A percentile compares a stretch with the other conserved stretches of the same genome.
Conservation (phyloP, 2,113 vertebrate genomes). For the Nestor notabilis region DNA sequence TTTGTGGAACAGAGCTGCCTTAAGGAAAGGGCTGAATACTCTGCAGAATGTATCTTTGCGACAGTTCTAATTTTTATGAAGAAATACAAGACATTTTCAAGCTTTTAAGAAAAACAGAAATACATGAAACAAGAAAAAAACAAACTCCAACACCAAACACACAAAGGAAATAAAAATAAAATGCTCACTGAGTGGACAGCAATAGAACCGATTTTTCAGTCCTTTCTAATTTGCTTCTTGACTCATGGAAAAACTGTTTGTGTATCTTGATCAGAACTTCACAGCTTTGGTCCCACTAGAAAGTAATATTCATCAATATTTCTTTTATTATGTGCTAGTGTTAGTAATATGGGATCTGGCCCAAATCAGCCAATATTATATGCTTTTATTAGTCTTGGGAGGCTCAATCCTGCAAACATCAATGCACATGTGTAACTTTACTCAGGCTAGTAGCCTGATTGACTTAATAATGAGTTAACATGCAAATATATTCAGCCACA, state of each 20-base stretch:
- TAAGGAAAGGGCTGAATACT: not conserved
- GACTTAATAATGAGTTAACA: not conserved
- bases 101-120: not conserved
- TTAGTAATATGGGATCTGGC: not conserved
- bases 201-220: not conserved
- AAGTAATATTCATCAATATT: slow-evolving; percentile 35
- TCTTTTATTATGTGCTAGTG: slow-evolving; percentile 33
- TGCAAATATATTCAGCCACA: not conserved
- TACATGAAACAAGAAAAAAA: not conserved
- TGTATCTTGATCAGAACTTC: not conserved
- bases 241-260: not conserved
- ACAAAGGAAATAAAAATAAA: not conserved
- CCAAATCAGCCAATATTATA: not conserved
- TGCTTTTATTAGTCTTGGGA: not conserved
- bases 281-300: not conserved
- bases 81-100: not conserved
- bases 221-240: not conserved
- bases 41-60: not conserved
- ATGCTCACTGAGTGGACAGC: not conserved
- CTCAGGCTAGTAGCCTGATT: not conserved
- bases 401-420: not conserved
- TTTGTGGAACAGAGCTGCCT: not conserved
- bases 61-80: slow-evolving; percentile 2
- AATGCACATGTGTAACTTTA: not conserved
- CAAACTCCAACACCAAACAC: not conserved